Evolutionary conservation across 1,140 invertebrate species (phyloP).

Genomic region (Trichoplusia ni): DNA sequence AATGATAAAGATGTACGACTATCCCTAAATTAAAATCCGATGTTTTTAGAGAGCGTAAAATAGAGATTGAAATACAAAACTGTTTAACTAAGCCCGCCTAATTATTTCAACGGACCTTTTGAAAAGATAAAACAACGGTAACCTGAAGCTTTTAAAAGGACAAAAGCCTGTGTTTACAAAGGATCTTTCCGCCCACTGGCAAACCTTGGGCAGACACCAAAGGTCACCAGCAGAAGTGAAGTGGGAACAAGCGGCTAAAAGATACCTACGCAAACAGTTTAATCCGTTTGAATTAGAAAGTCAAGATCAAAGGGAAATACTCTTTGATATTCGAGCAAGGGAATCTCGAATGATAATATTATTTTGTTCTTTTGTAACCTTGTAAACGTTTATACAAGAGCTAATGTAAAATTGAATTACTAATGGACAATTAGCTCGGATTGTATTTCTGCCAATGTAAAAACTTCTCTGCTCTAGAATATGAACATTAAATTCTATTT

Average conservation of each 20-base stretch:
- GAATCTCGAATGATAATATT: constrained; percentile 19
- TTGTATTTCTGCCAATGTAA: too few relatives aligned
- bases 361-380: constrained; percentile 4
- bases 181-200: neutral
- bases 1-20: too few relatives aligned
- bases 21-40: too few relatives aligned
- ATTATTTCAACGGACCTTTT: neutral
- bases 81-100: too few relatives aligned
- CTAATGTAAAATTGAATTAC: too few relatives aligned
- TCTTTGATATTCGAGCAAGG: neutral
- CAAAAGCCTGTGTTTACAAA: neutral
- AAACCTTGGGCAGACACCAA: neutral
- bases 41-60: too few relatives aligned
- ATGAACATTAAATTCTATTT: too few relatives aligned
- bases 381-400: too few relatives aligned
- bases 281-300: neutral
- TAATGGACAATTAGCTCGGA: too few relatives aligned
- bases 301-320: constrained; percentile 1
- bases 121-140: neutral
- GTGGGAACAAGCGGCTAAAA: constrained; percentile 2
- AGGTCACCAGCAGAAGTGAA: constrained; percentile 10
- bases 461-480: too few relatives aligned
- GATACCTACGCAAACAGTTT: neutral
- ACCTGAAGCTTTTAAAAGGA: neutral
- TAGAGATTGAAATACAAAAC: too few relatives aligned